Evolutionary conservation across 2,113 vertebrate species (phyloP).

Genomic region (Garra rufa): DNA sequence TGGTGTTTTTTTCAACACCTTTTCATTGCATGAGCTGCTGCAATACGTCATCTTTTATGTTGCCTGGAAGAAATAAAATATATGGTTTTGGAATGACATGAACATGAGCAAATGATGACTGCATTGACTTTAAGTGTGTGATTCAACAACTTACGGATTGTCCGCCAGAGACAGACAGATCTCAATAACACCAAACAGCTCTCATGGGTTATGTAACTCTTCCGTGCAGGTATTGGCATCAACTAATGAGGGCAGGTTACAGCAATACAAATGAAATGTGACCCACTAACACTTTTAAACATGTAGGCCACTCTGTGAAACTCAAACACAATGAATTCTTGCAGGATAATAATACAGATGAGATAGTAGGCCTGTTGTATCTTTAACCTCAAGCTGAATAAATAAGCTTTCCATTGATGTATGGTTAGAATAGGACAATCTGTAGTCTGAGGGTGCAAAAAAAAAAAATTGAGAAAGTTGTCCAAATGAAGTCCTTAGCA

Average conservation of each 20-base stretch:
- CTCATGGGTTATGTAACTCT: conserved; percentile 9
- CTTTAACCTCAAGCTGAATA: too few species aligned
- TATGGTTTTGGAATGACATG: background rate
- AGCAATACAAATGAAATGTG: conserved; percentile 34
- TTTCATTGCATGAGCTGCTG: background rate
- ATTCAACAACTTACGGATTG: background rate
- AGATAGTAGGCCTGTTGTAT: too few species aligned
- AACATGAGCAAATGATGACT: background rate
- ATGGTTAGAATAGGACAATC: too few species aligned
- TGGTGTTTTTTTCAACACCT: too few species aligned
- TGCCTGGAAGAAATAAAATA: background rate
- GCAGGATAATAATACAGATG: background rate
- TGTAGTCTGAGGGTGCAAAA: too few species aligned
- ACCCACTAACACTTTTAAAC: conserved; percentile 19
- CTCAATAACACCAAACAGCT: background rate
- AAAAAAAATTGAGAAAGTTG: too few species aligned
- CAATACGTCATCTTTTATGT: background rate
- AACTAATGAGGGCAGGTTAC: conserved; percentile 29
- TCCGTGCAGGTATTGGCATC: conserved; percentile 26
- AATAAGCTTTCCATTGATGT: too few species aligned
- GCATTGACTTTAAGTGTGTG: too few species aligned
- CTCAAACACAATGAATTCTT: background rate
- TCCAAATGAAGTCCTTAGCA: too few species aligned
- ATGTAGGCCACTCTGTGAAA: conserved; percentile 2
- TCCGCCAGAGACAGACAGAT: background rate